phyloP scores from a whole-genome alignment of 1,140 invertebrate genomes.

The Drosophila burlai region DNA sequence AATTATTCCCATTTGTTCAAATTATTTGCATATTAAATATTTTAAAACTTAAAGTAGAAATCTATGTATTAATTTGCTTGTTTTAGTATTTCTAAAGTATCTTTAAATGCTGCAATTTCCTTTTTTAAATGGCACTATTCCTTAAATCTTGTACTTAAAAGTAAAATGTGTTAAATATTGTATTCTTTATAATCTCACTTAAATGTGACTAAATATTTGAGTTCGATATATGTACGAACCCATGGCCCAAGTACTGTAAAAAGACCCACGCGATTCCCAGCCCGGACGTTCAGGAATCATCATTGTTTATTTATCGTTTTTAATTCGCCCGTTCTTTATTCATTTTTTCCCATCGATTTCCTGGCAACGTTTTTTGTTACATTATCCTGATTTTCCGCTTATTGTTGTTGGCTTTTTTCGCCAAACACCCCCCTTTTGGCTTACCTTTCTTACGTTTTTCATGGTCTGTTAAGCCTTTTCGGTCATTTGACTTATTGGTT shows the following conservation, averaged over 20 bases:
- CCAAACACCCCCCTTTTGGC: conserved; percentile 41
- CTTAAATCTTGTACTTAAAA: background rate
- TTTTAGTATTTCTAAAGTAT: no score
- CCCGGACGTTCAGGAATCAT: conserved; percentile 7
- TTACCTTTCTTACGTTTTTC: conserved; percentile 64
- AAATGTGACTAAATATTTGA: background rate
- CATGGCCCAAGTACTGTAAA: background rate
- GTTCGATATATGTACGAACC: background rate
- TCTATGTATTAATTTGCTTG: no score
- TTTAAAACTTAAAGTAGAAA: no score
- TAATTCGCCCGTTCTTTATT: conserved; percentile 35
- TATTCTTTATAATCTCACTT: background rate
- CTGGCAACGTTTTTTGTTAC: conserved; percentile 33
- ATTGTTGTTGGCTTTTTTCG: conserved; percentile 35
- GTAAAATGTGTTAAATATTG: no score
- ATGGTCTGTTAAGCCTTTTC: conserved; percentile 82
- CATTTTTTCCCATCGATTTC: conserved; percentile 44
- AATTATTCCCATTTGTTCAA: no score
- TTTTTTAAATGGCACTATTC: no score
- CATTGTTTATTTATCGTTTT: conserved; percentile 37
- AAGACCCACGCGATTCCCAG: background rate
- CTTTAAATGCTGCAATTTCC: no score
- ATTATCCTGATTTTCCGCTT: conserved; percentile 50
- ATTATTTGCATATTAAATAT: no score
- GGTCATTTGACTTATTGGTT: conserved; percentile 83